Percentiles rank a stretch among this genome's conserved stretches.
phyloP scores from a whole-genome alignment of 2,888 invertebrate genomes.

The Dryococelus australis region DNA sequence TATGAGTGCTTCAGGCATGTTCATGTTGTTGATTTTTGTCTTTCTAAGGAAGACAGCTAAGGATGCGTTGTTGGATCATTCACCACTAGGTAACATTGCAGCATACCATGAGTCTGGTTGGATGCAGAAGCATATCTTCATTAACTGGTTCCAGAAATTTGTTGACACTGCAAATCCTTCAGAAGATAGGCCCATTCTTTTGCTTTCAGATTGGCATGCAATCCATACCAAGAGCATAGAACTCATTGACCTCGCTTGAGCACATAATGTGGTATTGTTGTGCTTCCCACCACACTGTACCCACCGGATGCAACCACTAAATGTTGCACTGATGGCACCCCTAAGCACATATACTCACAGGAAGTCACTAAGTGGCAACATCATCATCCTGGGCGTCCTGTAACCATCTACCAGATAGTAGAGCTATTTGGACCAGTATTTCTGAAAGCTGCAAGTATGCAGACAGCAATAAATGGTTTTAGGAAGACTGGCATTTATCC shows the following conservation, averaged over 20 bases:
- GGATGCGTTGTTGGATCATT: slow-evolving; percentile 50
- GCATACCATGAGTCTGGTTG: slow-evolving; percentile 50
- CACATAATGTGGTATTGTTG: slow-evolving; percentile 48
- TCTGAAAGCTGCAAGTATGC: slow-evolving; percentile 43
- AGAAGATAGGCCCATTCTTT: slow-evolving; percentile 51
- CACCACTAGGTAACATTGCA: slow-evolving; percentile 51
- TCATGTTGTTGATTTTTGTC: slow-evolving; percentile 53
- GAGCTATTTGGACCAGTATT: slow-evolving; percentile 45
- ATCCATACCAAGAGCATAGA: slow-evolving; percentile 52
- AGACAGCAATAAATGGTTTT: slow-evolving; percentile 45
- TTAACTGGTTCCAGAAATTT: slow-evolving; percentile 37
- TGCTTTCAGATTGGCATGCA: slow-evolving; percentile 55
- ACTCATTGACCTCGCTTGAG: slow-evolving; percentile 46
- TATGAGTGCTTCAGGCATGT: slow-evolving; percentile 52
- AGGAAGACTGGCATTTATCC: slow-evolving; percentile 46
- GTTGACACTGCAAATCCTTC: slow-evolving; percentile 49
- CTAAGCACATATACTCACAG: slow-evolving; percentile 47
- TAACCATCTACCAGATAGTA: slow-evolving; percentile 44
- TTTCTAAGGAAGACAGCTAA: slow-evolving; percentile 53
- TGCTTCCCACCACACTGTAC: slow-evolving; percentile 51
- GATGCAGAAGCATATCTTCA: slow-evolving; percentile 22
- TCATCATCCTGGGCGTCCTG: slow-evolving; percentile 37
- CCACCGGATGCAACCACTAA: slow-evolving; percentile 49
- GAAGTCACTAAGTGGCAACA: slow-evolving; percentile 46
- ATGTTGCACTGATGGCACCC: slow-evolving; percentile 48